Conservation (phyloP, 2,113 vertebrate species). For the Sorex araneus region DNA sequence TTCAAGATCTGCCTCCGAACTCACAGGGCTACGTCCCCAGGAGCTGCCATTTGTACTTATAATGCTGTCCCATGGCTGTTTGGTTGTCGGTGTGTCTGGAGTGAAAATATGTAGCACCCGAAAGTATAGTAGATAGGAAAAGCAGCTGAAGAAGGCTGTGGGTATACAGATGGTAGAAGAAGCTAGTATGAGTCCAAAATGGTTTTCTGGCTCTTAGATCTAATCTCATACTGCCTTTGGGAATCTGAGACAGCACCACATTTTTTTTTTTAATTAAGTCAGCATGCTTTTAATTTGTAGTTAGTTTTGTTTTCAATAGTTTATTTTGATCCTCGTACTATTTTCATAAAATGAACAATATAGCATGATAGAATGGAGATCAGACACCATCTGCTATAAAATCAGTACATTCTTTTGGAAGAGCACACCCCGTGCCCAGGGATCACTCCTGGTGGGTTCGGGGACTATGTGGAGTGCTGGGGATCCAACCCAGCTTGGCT, state of each 20-base stretch:
- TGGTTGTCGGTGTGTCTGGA: background rate
- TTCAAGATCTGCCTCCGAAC: background rate
- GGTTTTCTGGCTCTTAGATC: background rate
- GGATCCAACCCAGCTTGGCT: too few relatives aligned
- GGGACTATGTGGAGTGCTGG: too few relatives aligned
- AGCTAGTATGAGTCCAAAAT: background rate
- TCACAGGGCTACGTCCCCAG: background rate
- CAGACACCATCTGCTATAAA: background rate
- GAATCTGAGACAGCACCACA: background rate
- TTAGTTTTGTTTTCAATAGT: constrained; percentile 14
- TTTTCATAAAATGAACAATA: background rate
- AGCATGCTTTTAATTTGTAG: background rate
- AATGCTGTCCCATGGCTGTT: background rate
- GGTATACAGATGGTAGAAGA: background rate
- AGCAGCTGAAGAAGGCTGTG: background rate
- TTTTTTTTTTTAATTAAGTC: background rate
- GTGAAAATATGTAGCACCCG: background rate
- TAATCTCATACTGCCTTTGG: background rate
- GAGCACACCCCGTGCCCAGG: too few relatives aligned
- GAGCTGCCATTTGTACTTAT: background rate
- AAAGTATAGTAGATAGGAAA: constrained; percentile 4
- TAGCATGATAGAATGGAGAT: constrained; percentile 3
- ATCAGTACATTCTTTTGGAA: background rate
- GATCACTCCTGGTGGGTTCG: too few relatives aligned
- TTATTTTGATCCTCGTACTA: constrained; percentile 52